These are phyloP conservation scores for Acrocyrtus sp. DNA, from an alignment of 2,888 invertebrate genomes.

Conservation along the genomic window DNA sequence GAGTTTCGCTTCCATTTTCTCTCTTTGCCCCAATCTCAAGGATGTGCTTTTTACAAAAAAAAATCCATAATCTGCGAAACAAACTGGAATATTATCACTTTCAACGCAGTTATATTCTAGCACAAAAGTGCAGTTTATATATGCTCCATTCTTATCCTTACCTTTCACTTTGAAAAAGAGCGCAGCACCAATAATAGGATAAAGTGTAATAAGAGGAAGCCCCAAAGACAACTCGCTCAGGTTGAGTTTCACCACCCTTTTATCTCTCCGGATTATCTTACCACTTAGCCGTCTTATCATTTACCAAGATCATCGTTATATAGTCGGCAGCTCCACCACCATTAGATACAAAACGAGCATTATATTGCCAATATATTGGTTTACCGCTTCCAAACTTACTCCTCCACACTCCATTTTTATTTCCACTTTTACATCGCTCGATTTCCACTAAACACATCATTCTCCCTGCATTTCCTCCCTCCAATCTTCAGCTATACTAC, in stretches of 20 bases:
- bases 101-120: too few relatives aligned
- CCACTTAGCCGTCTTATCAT: slow-evolving; percentile 56
- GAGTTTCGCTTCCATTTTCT: too few relatives aligned
- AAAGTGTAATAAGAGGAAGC: slow-evolving; percentile 55
- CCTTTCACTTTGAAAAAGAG: not conserved
- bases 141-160: too few relatives aligned
- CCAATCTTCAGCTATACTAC: too few relatives aligned
- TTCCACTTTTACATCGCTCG: too few relatives aligned
- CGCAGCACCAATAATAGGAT: slow-evolving; percentile 50
- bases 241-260: slow-evolving; percentile 59
- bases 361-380: slow-evolving; percentile 29
- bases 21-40: too few relatives aligned
- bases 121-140: too few relatives aligned
- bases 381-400: too few relatives aligned
- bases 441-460: too few relatives aligned
- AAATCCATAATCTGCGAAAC: not conserved
- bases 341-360: slow-evolving; percentile 14
- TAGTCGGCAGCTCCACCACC: slow-evolving; percentile 6
- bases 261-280: slow-evolving; percentile 58
- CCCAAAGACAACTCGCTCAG: slow-evolving; percentile 41
- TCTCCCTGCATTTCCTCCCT: too few relatives aligned
- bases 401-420: too few relatives aligned
- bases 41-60: not conserved
- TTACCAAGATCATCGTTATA: slow-evolving; percentile 28
- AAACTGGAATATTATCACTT: too few relatives aligned